A percentile compares a stretch with the other conserved stretches of the same genome.
These are phyloP conservation scores for Dinothrombium tinctorium DNA, from an alignment of 1,140 invertebrate species.

Conservation along the genomic window DNA sequence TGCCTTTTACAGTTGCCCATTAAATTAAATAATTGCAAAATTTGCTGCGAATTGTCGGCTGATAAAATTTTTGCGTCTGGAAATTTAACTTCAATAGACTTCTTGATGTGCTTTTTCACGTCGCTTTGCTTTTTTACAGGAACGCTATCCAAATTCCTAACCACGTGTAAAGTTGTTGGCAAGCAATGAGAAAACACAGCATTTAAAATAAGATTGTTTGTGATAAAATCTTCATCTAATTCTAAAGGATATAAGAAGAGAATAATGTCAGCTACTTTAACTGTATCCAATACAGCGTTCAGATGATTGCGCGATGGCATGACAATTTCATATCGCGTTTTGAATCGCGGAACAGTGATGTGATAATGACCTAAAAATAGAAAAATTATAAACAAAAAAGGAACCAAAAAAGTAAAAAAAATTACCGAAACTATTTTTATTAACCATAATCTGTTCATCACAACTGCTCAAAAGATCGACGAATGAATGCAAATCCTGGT, in stretches of 20 bases:
- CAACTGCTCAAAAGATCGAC: not conserved
- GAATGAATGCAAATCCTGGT: no score
- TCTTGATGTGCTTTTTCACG: slow-evolving; percentile 45
- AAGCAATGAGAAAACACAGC: slow-evolving; percentile 55
- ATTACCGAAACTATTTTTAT: not conserved
- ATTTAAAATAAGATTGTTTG: slow-evolving; percentile 35
- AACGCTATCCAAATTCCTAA: slow-evolving; percentile 24
- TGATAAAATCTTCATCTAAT: slow-evolving; percentile 12
- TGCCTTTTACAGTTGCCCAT: slow-evolving; percentile 57
- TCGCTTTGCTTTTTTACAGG: slow-evolving; percentile 35
- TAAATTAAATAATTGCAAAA: slow-evolving; percentile 45
- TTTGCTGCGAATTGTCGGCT: slow-evolving; percentile 48
- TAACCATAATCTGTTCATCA: not conserved
- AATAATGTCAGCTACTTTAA: slow-evolving; percentile 52
- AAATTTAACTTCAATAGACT: slow-evolving; percentile 45
- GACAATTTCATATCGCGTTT: slow-evolving; percentile 56
- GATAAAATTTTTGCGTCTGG: slow-evolving; percentile 54
- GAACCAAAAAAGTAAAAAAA: not conserved
- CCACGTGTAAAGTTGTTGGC: slow-evolving; percentile 44
- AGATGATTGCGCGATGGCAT: slow-evolving; percentile 40
- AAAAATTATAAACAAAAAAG: not conserved
- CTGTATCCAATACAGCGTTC: slow-evolving; percentile 46
- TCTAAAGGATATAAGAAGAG: slow-evolving; percentile 39
- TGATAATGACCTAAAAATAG: slow-evolving; percentile 2
- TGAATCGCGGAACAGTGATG: slow-evolving; percentile 37